Evolutionary conservation across 2,797 vertebrate genomes (phyloP).

Genomic region (Anisognathus igniventris): DNA sequence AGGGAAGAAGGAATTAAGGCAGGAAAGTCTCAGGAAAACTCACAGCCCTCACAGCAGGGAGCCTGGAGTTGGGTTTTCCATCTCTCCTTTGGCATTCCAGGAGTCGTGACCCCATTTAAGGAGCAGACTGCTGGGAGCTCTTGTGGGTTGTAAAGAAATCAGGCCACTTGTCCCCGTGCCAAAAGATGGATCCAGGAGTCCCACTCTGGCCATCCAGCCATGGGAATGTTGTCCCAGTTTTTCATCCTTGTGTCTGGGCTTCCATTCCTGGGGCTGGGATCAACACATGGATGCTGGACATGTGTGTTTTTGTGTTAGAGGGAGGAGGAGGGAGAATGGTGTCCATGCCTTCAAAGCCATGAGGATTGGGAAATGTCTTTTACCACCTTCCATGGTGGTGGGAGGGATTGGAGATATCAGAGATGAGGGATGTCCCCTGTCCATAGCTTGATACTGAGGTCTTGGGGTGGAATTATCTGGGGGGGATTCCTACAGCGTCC

Average conservation of each 20-base stretch:
- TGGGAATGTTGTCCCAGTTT: neutral
- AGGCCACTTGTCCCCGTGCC: neutral
- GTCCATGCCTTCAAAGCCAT: rapidly evolving
- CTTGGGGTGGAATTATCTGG: no score
- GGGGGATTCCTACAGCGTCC: neutral
- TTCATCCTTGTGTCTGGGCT: neutral
- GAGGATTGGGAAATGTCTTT: neutral
- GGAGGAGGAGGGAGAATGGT: neutral
- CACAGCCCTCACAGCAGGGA: neutral
- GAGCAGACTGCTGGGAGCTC: neutral
- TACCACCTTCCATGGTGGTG: rapidly evolving
- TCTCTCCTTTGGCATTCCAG: neutral
- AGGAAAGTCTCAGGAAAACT: neutral
- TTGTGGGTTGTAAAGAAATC: rapidly evolving
- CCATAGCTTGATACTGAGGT: no score
- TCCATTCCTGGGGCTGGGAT: neutral
- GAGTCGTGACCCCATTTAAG: rapidly evolving
- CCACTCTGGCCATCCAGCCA: neutral
- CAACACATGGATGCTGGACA: rapidly evolving
- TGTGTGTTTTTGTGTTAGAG: neutral
- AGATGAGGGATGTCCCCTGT: no score
- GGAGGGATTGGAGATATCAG: neutral
- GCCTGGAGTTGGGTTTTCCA: neutral
- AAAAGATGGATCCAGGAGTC: neutral
- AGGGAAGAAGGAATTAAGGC: neutral